Evolutionary conservation across 2,113 vertebrate species (phyloP).

Genomic region (Puma concolor): DNA sequence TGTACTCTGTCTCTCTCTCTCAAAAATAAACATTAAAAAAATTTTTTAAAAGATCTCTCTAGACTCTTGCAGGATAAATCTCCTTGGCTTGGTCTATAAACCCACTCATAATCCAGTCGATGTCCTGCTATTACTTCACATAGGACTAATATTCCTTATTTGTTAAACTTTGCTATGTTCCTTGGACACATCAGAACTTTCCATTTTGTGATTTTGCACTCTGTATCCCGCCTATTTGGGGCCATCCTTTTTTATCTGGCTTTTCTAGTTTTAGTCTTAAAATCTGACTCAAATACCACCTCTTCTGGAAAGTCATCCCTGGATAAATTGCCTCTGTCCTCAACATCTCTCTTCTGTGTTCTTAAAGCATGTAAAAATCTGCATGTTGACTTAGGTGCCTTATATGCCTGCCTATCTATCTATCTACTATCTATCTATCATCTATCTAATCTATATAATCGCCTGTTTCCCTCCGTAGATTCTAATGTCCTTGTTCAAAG

Average conservation of each 20-base stretch:
- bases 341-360: background rate
- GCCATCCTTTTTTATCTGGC: background rate
- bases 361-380: background rate
- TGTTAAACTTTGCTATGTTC: background rate
- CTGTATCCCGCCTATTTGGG: background rate
- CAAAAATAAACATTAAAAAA: too few species aligned
- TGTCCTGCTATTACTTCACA: background rate
- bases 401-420: background rate
- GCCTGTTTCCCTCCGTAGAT: background rate
- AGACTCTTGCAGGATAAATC: background rate
- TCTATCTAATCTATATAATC: background rate
- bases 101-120: background rate
- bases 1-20: too few species aligned
- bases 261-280: slow-evolving; percentile 42
- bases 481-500: slow-evolving; percentile 9
- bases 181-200: background rate
- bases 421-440: background rate
- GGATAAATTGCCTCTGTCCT: background rate
- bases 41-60: background rate
- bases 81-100: background rate
- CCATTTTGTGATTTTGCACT: background rate
- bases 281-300: background rate
- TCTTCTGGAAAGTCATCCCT: background rate
- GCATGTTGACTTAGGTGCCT: background rate
- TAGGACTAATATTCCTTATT: background rate